A percentile compares a stretch with the other conserved stretches of the same genome.
Evolutionary conservation across 2,888 invertebrate species (phyloP).

Genomic region (Chouioia cunea): DNA sequence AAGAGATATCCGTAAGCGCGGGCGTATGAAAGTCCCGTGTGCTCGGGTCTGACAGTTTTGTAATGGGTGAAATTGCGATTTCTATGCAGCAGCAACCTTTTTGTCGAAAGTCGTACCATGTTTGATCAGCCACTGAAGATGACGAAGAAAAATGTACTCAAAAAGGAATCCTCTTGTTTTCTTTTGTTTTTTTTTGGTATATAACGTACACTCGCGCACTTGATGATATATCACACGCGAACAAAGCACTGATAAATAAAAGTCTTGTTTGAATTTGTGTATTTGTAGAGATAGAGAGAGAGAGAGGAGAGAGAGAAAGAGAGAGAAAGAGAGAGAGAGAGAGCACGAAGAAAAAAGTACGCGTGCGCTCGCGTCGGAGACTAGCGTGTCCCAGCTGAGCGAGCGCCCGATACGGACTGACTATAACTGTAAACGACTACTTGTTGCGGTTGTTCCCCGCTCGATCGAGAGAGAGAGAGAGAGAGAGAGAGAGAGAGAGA

Average conservation of each 20-base stretch:
- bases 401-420: slow-evolving; percentile 69
- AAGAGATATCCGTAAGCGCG: not conserved
- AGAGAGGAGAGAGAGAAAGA: not conserved
- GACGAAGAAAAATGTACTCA: too few species aligned
- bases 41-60: slow-evolving; percentile 28
- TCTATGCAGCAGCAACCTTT: slow-evolving; percentile 1
- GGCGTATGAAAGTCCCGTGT: slow-evolving; percentile 32
- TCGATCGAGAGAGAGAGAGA: too few species aligned
- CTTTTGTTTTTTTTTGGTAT: slow-evolving; percentile 5
- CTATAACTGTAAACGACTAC: slow-evolving; percentile 69
- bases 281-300: not conserved
- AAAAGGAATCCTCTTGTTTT: too few species aligned
- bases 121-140: too few species aligned
- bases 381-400: slow-evolving; percentile 62
- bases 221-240: slow-evolving; percentile 25
- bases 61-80: slow-evolving; percentile 38
- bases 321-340: slow-evolving; percentile 5
- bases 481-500: not conserved
- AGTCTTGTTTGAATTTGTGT: not conserved
- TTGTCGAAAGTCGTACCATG: too few species aligned
- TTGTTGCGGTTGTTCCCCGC: slow-evolving; percentile 63
- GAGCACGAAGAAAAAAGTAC: not conserved
- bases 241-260: not conserved
- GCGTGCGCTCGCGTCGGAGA: slow-evolving; percentile 22
- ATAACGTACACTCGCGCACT: too few species aligned